These are phyloP conservation scores for Dynastes maya DNA, from an alignment of 2,888 invertebrate species.

Conservation along the genomic window DNA sequence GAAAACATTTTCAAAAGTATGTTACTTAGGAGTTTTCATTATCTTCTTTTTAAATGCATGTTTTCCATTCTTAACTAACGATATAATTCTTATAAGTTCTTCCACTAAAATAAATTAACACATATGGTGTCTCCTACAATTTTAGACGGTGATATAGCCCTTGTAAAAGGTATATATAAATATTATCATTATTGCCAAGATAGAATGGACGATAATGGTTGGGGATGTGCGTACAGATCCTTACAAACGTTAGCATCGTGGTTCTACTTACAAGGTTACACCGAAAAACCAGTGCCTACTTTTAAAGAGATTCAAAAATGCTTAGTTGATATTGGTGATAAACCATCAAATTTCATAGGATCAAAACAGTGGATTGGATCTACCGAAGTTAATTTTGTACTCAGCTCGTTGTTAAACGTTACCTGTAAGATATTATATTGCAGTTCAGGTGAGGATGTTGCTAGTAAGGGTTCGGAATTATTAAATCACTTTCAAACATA, in stretches of 20 bases:
- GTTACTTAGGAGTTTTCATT: not conserved
- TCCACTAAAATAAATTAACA: not conserved
- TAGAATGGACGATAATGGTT: conserved; percentile 94
- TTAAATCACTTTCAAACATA: conserved; percentile 92
- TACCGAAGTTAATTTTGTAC: conserved; percentile 94
- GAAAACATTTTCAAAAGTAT: not conserved
- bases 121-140: not conserved
- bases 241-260: conserved; percentile 97
- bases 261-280: conserved; percentile 91
- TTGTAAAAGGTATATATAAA: conserved; percentile 89
- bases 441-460: conserved; percentile 88
- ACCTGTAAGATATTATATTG: conserved; percentile 89
- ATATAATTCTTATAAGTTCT: not conserved
- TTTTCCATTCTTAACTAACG: not conserved
- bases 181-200: conserved; percentile 99
- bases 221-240: conserved; percentile 99
- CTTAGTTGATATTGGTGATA: conserved; percentile 95
- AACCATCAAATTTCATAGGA: conserved; percentile 88
- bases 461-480: conserved; percentile 85
- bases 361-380: conserved; percentile 99
- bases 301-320: conserved; percentile 92
- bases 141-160: conserved; percentile 71
- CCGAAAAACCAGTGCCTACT: conserved; percentile 82
- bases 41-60: not conserved
- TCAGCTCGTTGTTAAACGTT: conserved; percentile 86